phyloP scores from a whole-genome alignment of 1,140 invertebrate genomes.

The Aleiodes sp. region DNA sequence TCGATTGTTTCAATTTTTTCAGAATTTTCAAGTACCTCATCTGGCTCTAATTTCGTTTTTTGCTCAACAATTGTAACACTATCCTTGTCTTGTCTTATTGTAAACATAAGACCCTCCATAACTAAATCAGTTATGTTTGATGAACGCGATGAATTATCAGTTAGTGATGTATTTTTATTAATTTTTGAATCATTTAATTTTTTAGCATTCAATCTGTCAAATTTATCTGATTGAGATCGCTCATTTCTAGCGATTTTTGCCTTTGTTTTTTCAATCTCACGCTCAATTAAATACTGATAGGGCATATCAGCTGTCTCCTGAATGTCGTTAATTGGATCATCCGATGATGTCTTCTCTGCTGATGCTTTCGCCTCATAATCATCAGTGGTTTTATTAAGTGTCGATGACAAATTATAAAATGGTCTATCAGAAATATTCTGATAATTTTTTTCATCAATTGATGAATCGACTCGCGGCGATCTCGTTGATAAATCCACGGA shows the following conservation, averaged over 20 bases:
- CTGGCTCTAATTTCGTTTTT: constrained; percentile 59
- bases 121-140: constrained; percentile 61
- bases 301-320: constrained; percentile 50
- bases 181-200: no score
- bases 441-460: background rate
- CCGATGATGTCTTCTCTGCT: background rate
- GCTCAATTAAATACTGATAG: constrained; percentile 59
- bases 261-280: constrained; percentile 51
- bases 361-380: background rate
- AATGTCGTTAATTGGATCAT: constrained; percentile 14
- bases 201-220: background rate
- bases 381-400: background rate
- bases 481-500: no score
- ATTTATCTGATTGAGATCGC: background rate
- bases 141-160: constrained; percentile 45
- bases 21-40: constrained; percentile 63
- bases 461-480: background rate
- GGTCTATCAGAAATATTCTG: no score
- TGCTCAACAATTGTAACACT: constrained; percentile 59
- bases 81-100: constrained; percentile 57
- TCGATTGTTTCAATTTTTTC: constrained; percentile 60
- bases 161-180: constrained; percentile 12
- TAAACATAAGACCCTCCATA: constrained; percentile 64
- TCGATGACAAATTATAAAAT: background rate
- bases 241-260: background rate